Evolutionary conservation across 2,113 vertebrate species (phyloP).

Genomic region (Bostrychus sinensis): DNA sequence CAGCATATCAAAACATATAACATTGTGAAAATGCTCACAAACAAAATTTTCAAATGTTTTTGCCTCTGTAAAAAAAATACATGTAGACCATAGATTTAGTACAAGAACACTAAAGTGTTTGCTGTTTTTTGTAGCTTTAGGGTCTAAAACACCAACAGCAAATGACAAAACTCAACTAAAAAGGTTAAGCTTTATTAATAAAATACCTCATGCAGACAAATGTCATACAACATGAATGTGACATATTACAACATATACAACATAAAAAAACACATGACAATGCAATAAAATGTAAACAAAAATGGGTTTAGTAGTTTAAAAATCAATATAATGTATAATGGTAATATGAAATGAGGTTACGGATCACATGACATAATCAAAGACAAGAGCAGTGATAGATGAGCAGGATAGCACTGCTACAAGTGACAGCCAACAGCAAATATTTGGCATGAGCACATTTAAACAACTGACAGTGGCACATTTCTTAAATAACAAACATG

Average conservation of each 20-base stretch:
- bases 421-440: conserved; percentile 21
- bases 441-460: conserved; percentile 16
- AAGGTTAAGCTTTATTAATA: conserved; percentile 55
- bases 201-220: conserved; percentile 30
- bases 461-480: not conserved
- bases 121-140: too few species aligned
- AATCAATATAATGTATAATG: conserved; percentile 20
- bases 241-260: conserved; percentile 19
- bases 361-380: conserved; percentile 14
- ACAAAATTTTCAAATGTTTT: too few species aligned
- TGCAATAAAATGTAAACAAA: conserved; percentile 33
- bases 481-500: not conserved
- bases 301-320: conserved; percentile 13
- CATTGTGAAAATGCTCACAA: too few species aligned
- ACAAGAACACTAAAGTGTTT: too few species aligned
- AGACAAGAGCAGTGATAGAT: conserved; percentile 18
- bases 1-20: too few species aligned
- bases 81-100: too few species aligned
- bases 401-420: conserved; percentile 12
- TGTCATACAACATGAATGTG: conserved; percentile 23
- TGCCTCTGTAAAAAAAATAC: too few species aligned
- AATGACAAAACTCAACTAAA: conserved; percentile 48
- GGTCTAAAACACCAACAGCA: conserved; percentile 4
- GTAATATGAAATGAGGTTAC: conserved; percentile 22
- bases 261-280: conserved; percentile 20